Conservation (phyloP, 2,797 vertebrate genomes). For the Hylomyscus alleni region DNA sequence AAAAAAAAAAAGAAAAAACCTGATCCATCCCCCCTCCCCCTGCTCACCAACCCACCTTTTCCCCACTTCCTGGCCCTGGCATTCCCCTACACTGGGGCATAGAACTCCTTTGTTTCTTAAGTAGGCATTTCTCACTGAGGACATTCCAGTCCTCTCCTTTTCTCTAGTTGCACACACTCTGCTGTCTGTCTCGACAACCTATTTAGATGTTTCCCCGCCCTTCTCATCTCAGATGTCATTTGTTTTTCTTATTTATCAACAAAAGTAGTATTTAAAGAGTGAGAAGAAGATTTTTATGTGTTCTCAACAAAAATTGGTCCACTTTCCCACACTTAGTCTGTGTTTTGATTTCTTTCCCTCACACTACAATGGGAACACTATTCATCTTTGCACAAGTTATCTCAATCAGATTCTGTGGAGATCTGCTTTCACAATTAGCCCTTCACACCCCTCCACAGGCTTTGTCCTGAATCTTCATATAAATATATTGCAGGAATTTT, state of each 20-base stretch:
- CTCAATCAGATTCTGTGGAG: background rate
- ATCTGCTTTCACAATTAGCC: background rate
- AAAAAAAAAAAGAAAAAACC: no score
- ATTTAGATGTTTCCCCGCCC: rapidly evolving
- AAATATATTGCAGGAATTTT: background rate
- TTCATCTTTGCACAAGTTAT: background rate
- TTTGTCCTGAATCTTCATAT: background rate
- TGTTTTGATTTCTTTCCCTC: background rate
- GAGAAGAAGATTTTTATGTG: background rate
- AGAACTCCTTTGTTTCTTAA: background rate
- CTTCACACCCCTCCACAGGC: background rate
- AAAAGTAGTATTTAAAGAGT: background rate
- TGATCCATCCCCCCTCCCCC: no score
- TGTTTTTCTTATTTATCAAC: background rate
- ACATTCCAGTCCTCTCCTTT: no score
- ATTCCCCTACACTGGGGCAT: no score
- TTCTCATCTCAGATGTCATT: background rate
- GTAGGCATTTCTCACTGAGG: background rate
- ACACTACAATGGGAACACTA: background rate
- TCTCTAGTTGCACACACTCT: background rate
- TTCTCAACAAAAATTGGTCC: background rate
- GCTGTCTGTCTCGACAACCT: background rate
- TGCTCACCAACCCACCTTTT: no score
- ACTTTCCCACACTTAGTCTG: no score
- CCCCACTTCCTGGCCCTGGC: no score